Evolutionary conservation across 2,888 invertebrate species (phyloP).

Genomic region (Limenitis camilla): DNA sequence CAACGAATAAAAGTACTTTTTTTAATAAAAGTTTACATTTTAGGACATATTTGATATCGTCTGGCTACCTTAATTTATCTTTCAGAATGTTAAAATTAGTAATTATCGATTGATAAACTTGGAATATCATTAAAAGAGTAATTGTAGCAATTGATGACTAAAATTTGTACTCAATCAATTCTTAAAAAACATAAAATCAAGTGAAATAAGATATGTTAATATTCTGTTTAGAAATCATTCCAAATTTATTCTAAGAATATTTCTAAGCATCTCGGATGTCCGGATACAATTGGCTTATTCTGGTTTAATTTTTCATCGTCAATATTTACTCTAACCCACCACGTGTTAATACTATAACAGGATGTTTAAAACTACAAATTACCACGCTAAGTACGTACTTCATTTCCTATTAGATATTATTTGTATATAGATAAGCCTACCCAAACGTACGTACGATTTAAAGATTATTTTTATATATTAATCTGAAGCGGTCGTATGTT

Average conservation of each 20-base stretch:
- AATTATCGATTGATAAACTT: too few species aligned
- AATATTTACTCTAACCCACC: conserved; percentile 59
- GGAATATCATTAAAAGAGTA: too few species aligned
- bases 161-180: not conserved
- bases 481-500: conserved; percentile 59
- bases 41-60: too few species aligned
- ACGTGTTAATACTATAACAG: conserved; percentile 64
- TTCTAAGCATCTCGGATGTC: conserved; percentile 26
- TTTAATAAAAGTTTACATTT: too few species aligned
- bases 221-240: conserved; percentile 2
- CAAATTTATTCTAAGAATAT: conserved; percentile 13
- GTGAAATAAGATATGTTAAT: not conserved
- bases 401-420: conserved; percentile 65
- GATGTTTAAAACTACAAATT: conserved; percentile 65
- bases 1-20: too few species aligned
- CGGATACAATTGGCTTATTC: conserved; percentile 51
- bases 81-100: too few species aligned
- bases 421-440: conserved; percentile 57
- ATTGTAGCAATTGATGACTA: too few species aligned
- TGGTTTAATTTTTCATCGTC: conserved; percentile 47
- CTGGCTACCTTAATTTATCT: too few species aligned
- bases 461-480: conserved; percentile 63
- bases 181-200: too few species aligned
- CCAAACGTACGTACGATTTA: conserved; percentile 37
- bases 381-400: conserved; percentile 55